A percentile compares a stretch with the other conserved stretches of the same genome.
Evolutionary conservation across 2,113 vertebrate species (phyloP).

Genomic region (Hemiscyllium ocellatum): DNA sequence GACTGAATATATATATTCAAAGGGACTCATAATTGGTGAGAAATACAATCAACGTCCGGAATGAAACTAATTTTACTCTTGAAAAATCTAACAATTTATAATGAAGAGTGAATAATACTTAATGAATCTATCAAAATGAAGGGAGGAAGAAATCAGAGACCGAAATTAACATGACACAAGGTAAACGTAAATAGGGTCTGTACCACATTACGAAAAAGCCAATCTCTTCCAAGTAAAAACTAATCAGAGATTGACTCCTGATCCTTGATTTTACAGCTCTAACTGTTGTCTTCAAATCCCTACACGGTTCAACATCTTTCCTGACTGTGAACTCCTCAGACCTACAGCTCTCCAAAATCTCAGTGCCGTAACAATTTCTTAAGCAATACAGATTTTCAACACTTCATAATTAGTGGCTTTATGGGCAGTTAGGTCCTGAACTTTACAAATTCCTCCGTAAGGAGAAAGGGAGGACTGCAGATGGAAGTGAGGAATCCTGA

Average conservation of each 20-base stretch:
- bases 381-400: background rate
- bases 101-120: no score
- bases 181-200: background rate
- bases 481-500: no score
- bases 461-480: no score
- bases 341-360: background rate
- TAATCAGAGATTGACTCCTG: background rate
- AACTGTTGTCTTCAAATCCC: background rate
- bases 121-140: background rate
- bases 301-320: no score
- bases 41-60: background rate
- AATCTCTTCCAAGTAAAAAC: background rate
- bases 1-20: background rate
- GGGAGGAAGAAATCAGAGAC: background rate
- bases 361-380: background rate
- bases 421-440: no score
- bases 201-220: background rate
- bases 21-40: background rate
- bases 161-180: background rate
- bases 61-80: background rate
- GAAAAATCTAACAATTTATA: background rate
- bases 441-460: no score
- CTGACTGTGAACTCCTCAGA: background rate
- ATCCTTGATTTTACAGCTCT: background rate
- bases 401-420: background rate